Evolutionary conservation across 2,797 vertebrate species (phyloP).

Genomic region (Petrocephalus schoutedeni): DNA sequence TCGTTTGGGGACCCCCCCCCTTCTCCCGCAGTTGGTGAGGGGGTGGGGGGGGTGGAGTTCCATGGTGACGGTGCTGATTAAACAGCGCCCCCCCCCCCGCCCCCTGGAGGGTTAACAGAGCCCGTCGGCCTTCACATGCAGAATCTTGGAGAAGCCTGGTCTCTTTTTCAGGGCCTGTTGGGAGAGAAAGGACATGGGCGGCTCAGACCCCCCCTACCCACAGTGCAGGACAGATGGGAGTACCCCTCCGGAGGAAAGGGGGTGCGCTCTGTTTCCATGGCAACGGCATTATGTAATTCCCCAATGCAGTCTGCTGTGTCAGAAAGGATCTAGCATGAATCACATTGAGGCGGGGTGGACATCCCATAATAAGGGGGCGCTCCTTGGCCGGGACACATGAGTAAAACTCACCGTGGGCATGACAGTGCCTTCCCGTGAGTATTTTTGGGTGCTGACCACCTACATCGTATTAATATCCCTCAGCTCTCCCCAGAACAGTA

Average conservation of each 20-base stretch:
- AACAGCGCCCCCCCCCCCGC: neutral
- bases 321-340: slow-evolving; percentile 38
- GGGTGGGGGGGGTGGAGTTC: neutral
- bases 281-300: slow-evolving; percentile 40
- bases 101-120: slow-evolving; percentile 66
- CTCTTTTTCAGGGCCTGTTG: slow-evolving; percentile 87
- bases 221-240: neutral
- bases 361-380: slow-evolving; percentile 36
- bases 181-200: neutral
- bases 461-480: slow-evolving; percentile 4
- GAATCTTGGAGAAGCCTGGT: slow-evolving; percentile 96
- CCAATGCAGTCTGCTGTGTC: slow-evolving; percentile 33
- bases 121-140: slow-evolving; percentile 88
- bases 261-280: neutral
- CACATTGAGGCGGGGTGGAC: slow-evolving; percentile 37
- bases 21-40: neutral
- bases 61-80: neutral
- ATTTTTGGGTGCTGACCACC: neutral
- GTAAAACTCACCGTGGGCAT: neutral
- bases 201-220: neutral
- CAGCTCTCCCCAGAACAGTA: neutral
- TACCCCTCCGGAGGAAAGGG: neutral
- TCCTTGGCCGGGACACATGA: slow-evolving; percentile 9
- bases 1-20: neutral
- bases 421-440: neutral